Conservation (phyloP, 30 jellyfish, hydroid and myxozoan genomes). For the Aurelia coerulea region DNA sequence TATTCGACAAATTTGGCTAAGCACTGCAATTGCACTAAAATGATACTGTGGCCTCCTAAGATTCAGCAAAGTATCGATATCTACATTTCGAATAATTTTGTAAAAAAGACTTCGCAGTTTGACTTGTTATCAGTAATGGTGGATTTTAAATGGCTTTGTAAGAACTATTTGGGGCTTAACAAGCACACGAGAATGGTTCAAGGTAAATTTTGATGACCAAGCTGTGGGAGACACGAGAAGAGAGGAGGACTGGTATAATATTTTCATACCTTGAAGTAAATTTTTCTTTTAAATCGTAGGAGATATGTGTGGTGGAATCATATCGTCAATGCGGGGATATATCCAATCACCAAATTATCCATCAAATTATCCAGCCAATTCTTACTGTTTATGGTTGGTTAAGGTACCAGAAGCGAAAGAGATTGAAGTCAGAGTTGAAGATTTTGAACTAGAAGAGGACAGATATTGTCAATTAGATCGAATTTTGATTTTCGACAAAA, state of each 20-base stretch:
- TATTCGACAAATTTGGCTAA: too few relatives aligned
- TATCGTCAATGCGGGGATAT: slow-evolving; percentile 42
- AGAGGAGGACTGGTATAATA: too few relatives aligned
- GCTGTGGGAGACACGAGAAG: not conserved
- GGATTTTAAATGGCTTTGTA: too few relatives aligned
- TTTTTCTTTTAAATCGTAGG: not conserved
- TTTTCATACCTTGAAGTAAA: not conserved
- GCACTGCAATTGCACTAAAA: too few relatives aligned
- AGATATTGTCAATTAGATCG: slow-evolving; percentile 44
- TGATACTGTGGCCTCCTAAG: too few relatives aligned
- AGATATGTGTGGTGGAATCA: slow-evolving; percentile 76
- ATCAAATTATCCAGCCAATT: slow-evolving; percentile 13
- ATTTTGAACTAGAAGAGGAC: slow-evolving; percentile 65
- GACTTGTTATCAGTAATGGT: too few relatives aligned
- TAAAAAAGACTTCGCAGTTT: too few relatives aligned
- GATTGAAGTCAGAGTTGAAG: slow-evolving; percentile 18
- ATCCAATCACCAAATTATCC: slow-evolving; percentile 72
- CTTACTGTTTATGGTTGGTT: slow-evolving; percentile 65
- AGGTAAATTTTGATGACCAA: not conserved
- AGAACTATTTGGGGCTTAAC: too few relatives aligned
- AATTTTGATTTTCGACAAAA: slow-evolving; percentile 14
- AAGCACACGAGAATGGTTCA: too few relatives aligned
- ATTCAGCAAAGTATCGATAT: too few relatives aligned
- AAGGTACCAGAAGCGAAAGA: slow-evolving; percentile 28
- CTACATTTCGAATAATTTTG: too few relatives aligned